phyloP scores from a whole-genome alignment of 2,113 vertebrate genomes.

The Grus americana region DNA sequence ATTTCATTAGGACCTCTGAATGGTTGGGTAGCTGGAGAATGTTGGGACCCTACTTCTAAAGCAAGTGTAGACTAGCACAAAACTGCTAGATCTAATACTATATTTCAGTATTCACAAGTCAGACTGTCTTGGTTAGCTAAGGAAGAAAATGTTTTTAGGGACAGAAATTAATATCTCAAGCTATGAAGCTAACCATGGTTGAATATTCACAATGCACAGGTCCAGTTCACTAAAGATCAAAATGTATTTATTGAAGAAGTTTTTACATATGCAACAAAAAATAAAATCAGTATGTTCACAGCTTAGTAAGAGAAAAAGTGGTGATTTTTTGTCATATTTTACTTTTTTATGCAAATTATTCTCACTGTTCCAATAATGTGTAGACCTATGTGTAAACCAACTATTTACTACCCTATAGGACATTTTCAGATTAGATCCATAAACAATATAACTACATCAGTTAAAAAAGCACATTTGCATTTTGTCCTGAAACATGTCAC shows the following conservation, averaged over 20 bases:
- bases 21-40: background rate
- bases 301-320: background rate
- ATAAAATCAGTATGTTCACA: background rate
- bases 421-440: background rate
- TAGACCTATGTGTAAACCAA: background rate
- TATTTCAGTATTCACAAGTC: background rate
- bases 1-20: background rate
- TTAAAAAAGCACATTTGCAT: background rate
- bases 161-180: background rate
- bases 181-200: background rate
- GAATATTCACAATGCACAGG: background rate
- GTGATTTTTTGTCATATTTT: background rate
- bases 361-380: background rate
- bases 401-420: background rate
- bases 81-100: background rate
- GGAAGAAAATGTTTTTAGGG: background rate
- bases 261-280: background rate
- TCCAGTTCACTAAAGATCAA: background rate
- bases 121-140: background rate
- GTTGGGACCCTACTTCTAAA: background rate
- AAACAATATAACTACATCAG: background rate
- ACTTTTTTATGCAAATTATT: background rate
- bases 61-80: background rate
- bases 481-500: background rate
- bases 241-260: background rate